Percentiles rank a stretch among this genome's conserved stretches.
These are phyloP conservation scores for Nesoenas mayeri DNA, from an alignment of 2,113 vertebrate genomes.

Conservation along the genomic window DNA sequence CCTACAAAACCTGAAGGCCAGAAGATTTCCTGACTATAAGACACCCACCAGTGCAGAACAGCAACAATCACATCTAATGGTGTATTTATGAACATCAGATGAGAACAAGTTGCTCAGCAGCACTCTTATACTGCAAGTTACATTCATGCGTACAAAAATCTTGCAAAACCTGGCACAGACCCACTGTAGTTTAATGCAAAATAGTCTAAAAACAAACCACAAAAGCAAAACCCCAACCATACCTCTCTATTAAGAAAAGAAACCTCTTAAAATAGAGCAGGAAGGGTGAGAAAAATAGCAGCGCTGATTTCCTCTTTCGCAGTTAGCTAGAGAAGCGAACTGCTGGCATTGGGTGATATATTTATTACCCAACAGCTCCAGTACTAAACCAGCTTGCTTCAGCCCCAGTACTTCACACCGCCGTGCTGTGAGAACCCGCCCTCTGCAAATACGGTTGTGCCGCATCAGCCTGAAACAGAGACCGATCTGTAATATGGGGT, in stretches of 20 bases:
- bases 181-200: conserved; percentile 28
- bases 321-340: background rate
- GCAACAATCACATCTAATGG: background rate
- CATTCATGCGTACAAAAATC: background rate
- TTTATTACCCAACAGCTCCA: background rate
- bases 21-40: background rate
- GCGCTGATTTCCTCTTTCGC: background rate
- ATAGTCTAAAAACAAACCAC: background rate
- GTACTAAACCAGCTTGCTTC: background rate
- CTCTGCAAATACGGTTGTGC: background rate
- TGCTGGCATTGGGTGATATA: background rate
- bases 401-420: rapidly evolving
- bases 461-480: background rate
- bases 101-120: conserved; percentile 26
- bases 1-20: background rate
- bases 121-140: background rate
- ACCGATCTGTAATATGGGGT: background rate
- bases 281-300: background rate
- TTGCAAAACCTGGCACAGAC: background rate
- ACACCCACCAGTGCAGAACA: background rate
- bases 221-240: background rate
- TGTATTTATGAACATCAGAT: background rate
- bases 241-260: background rate
- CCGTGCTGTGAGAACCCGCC: background rate
- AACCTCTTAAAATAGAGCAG: background rate